phyloP scores from a whole-genome alignment of 2,113 vertebrate species.

The Choloepus hoffmanni region DNA sequence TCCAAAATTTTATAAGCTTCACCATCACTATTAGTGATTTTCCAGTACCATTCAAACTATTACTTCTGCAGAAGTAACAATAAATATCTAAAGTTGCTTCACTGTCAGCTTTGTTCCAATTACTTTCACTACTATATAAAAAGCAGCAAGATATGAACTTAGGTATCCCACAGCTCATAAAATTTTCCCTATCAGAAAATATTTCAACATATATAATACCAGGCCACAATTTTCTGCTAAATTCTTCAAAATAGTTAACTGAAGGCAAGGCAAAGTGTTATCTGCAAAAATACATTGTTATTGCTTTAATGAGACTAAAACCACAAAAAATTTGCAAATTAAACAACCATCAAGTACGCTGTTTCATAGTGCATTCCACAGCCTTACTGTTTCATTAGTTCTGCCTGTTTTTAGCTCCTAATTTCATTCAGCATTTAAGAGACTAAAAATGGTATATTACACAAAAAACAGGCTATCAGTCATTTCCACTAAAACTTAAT shows the following conservation, averaged over 20 bases:
- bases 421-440: neutral
- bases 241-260: neutral
- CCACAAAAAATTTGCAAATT: neutral
- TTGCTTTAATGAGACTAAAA: neutral
- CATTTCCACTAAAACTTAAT: neutral
- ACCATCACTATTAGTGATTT: neutral
- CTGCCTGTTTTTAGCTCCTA: neutral
- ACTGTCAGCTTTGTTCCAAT: neutral
- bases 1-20: neutral
- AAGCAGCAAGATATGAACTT: neutral
- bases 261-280: neutral
- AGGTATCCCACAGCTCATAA: neutral
- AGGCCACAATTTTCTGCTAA: neutral
- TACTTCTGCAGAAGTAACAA: neutral
- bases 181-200: neutral
- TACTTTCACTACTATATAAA: neutral
- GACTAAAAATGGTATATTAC: neutral
- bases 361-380: neutral
- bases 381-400: neutral
- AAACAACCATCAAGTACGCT: neutral
- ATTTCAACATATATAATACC: neutral
- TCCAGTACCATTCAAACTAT: neutral
- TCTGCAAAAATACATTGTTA: neutral
- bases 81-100: neutral
- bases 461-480: neutral